Conservation (phyloP, 2,888 invertebrate genomes). For the Colletes collaris region DNA sequence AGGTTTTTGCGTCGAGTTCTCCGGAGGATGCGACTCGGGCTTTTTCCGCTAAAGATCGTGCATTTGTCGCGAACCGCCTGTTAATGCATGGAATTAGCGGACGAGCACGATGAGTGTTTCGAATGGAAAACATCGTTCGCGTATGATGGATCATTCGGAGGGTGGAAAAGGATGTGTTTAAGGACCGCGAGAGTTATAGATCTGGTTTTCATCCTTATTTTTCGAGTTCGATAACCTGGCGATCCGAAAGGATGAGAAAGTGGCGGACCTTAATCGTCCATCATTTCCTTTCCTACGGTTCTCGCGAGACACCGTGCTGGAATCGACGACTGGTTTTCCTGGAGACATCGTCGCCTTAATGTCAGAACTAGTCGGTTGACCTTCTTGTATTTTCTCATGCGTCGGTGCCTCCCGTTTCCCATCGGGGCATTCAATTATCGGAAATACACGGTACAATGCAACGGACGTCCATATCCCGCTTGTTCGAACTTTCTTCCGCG, state of each 20-base stretch:
- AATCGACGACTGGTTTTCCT: conserved; percentile 26
- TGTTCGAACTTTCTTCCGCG: too few species aligned
- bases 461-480: too few species aligned
- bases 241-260: conserved; percentile 20
- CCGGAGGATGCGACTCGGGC: background rate
- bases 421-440: background rate
- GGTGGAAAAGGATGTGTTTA: background rate
- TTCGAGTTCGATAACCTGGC: conserved; percentile 24
- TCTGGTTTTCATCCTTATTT: conserved; percentile 10
- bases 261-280: background rate
- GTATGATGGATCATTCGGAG: background rate
- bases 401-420: background rate
- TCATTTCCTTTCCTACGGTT: background rate
- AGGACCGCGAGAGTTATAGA: conserved; percentile 6
- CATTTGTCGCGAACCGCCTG: background rate
- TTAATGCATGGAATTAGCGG: background rate
- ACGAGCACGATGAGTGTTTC: background rate
- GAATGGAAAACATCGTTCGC: background rate
- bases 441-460: background rate
- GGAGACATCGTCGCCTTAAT: conserved; percentile 19
- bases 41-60: background rate
- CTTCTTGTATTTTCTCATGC: conserved; percentile 16
- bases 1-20: too few species aligned
- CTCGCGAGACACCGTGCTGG: background rate
- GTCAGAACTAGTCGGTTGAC: background rate